Evolutionary conservation across 1,140 invertebrate genomes (phyloP).

Genomic region (Mesaphorura yosii): DNA sequence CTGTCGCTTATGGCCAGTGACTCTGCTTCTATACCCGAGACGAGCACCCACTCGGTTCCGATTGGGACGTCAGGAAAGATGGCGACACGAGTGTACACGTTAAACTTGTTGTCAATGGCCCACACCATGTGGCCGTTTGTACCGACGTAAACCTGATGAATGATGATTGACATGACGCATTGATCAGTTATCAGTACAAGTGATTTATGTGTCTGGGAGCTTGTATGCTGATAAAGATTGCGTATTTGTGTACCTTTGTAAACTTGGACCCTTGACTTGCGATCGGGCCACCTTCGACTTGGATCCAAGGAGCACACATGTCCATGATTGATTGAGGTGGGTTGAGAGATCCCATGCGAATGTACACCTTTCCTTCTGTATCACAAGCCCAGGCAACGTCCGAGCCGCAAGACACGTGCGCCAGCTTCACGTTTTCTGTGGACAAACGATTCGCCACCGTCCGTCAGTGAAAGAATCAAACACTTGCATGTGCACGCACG

Average conservation of each 20-base stretch:
- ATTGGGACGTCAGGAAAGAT: constrained; percentile 43
- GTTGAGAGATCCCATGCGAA: constrained; percentile 41
- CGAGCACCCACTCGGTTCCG: constrained; percentile 43
- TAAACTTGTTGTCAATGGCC: constrained; percentile 43
- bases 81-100: constrained; percentile 43
- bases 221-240: no score
- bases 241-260: constrained; percentile 29
- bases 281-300: constrained; percentile 33
- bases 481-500: no score
- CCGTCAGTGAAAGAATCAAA: neutral
- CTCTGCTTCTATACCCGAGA: constrained; percentile 41
- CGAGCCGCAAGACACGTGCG: constrained; percentile 40
- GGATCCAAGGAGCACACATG: constrained; percentile 43
- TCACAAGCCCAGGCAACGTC: constrained; percentile 45
- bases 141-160: constrained; percentile 39
- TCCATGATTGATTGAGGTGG: constrained; percentile 35
- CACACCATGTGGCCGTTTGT: constrained; percentile 44
- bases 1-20: constrained; percentile 41
- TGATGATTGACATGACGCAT: neutral
- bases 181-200: neutral
- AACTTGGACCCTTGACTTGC: constrained; percentile 25
- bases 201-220: no score
- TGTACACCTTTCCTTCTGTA: constrained; percentile 39
- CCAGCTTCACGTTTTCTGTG: constrained; percentile 37
- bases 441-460: constrained; percentile 13